Conservation (phyloP, 2,113 vertebrate genomes). For the Aegithalos caudatus region DNA sequence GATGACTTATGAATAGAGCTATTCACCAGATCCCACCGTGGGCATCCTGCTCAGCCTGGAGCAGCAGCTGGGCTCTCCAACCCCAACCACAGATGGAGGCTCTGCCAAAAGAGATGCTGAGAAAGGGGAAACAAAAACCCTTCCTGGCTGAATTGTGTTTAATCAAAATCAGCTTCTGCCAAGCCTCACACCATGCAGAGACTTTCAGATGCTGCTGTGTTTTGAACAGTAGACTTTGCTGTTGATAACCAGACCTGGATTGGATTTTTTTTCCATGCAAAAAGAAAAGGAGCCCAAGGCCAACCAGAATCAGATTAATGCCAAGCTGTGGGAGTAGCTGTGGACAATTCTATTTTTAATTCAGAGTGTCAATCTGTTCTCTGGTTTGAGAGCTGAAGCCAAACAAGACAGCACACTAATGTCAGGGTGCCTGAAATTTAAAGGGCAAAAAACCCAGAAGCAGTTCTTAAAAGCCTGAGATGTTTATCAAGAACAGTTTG, state of each 20-base stretch:
- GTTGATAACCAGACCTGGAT: not conserved
- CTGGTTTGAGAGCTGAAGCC: not conserved
- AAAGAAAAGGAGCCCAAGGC: not conserved
- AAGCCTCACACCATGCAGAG: not conserved
- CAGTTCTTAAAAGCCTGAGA: not conserved
- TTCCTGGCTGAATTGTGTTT: conserved; percentile 40
- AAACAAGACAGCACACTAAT: not conserved
- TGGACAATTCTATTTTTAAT: not conserved
- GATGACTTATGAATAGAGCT: conserved; percentile 64
- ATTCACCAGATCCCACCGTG: conserved; percentile 64
- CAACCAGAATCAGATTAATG: not conserved
- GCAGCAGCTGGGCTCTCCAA: not conserved
- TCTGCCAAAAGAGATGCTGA: conserved; percentile 46
- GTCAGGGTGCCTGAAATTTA: not conserved
- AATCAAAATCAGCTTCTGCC: not conserved
- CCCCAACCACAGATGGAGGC: conserved; percentile 14
- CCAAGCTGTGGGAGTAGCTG: not conserved
- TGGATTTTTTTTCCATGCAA: not conserved
- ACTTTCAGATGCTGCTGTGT: not conserved
- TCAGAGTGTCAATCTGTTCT: not conserved
- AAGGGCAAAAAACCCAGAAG: not conserved
- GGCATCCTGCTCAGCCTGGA: conserved; percentile 30
- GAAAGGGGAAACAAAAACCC: conserved; percentile 8
- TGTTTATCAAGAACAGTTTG: not conserved
- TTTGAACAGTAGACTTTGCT: not conserved